A percentile compares a stretch with the other conserved stretches of the same genome.
Conservation (phyloP, 2,113 vertebrate genomes). For the Lamprotornis superbus region DNA sequence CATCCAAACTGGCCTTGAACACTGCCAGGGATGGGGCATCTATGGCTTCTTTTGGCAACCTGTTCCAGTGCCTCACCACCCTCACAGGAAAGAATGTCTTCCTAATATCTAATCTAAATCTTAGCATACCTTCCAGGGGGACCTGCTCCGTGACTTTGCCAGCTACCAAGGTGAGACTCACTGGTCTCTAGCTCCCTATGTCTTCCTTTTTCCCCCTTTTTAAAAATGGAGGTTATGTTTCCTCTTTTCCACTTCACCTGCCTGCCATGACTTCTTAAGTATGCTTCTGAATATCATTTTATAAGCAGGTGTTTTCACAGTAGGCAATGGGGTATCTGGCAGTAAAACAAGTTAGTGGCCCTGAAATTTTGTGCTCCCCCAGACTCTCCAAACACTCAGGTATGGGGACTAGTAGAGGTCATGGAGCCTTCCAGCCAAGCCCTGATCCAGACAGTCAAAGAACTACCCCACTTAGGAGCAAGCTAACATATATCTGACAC, state of each 20-base stretch:
- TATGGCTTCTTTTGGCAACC: neutral
- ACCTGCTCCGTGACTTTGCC: neutral
- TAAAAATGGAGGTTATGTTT: neutral
- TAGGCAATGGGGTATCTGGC: neutral
- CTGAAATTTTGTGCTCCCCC: fast-evolving
- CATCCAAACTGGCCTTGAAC: too few species aligned
- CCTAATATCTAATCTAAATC: neutral
- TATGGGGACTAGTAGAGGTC: fast-evolving
- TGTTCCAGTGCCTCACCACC: neutral
- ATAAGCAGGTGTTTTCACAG: neutral
- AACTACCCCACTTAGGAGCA: neutral
- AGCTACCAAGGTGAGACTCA: neutral
- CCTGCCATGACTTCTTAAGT: neutral
- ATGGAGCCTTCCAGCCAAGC: neutral
- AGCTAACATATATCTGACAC: fast-evolving
- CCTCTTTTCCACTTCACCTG: neutral
- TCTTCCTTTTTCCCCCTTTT: neutral
- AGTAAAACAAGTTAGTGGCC: neutral
- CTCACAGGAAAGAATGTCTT: neutral
- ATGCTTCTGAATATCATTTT: neutral
- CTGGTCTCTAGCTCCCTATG: fast-evolving
- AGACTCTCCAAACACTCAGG: neutral
- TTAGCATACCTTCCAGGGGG: neutral
- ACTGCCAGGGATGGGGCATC: neutral
- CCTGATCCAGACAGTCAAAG: neutral